A percentile compares a stretch with the other conserved stretches of the same genome.
These are phyloP conservation scores for Holocentrus rufus DNA, from an alignment of 2,797 vertebrate genomes.

Conservation along the genomic window DNA sequence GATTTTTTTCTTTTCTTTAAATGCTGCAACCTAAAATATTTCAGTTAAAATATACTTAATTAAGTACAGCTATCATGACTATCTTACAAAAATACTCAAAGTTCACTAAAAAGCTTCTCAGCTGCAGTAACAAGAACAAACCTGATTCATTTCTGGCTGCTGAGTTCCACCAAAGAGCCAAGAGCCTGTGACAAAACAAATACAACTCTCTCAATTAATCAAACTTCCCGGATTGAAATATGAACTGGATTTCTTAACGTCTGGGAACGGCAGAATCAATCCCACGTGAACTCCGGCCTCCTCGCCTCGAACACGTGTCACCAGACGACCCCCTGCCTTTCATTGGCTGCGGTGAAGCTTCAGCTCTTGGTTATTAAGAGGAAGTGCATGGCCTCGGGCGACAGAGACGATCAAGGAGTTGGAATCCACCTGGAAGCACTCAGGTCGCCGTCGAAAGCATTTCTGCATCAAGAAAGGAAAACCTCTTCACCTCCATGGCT, in stretches of 20 bases:
- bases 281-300: neutral
- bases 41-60: no score
- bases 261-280: neutral
- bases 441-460: neutral
- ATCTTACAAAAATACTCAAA: no score
- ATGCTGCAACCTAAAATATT: no score
- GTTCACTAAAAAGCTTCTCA: no score
- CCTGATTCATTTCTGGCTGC: no score
- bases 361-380: constrained; percentile 14
- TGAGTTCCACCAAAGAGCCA: neutral
- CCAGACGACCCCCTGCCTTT: constrained; percentile 1
- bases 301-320: neutral
- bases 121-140: no score
- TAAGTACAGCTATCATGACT: no score
- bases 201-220: neutral
- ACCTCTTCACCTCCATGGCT: neutral
- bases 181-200: neutral
- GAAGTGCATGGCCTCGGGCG: neutral
- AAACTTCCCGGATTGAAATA: neutral
- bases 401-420: neutral
- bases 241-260: neutral
- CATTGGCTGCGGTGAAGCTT: constrained; percentile 6
- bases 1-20: no score
- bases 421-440: constrained; percentile 19
- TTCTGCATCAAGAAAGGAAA: neutral